Evolutionary conservation across 2,888 invertebrate genomes (phyloP), one percentile per base, ranked within the genome.

Genomic region (Phaedon cochleariae): DNA sequence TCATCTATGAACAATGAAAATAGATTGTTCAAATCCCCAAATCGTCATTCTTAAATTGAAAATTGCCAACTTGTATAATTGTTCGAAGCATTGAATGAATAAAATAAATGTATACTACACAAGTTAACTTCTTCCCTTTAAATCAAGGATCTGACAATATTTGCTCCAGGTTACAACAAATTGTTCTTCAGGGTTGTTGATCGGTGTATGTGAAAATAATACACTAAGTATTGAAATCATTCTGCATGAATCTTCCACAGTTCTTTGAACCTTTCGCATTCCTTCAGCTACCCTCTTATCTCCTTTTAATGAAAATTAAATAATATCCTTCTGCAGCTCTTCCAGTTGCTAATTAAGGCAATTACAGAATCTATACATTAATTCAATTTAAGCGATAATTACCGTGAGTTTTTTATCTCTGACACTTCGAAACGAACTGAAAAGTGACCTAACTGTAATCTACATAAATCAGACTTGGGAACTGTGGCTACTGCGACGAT

Each of bases 361-460:
- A 57, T 57, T 57, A 57, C 41, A 45, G 46, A 46, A 57, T 57
- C 57, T 21, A 45, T 45, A 57, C 57, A 57, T 57, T 57, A 57
- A 57, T 57, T 57, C 57, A 57, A 57, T 57, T 57, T 57, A n/a
- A 45, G 22, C 45, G 45, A 57, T 57, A 57, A 57, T 57, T 57
- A 57, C 57, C 26, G 41, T 45, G 45, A 45, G 45, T 37, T 57
- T 57, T 57, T 57, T 57, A 57, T 57, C 57, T 45, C 45, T 45
- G 57, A 57, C 57, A 57, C 57, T 22, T 57, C 46, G 45, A 57
- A 45, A 57, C 26, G 21, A 57, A 57, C 57, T 57, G 57, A 57
- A 57, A 57, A 57, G 22, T 37, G 29, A 26, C 22, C 57, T 57
- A 57, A 57, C 57, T 57, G 57, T 57, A 57, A 45, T 57, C 57